A percentile compares a stretch with the other conserved stretches of the same genome.
phyloP scores from a whole-genome alignment of 2,797 vertebrate species.

The Eulemur rubriventer region DNA sequence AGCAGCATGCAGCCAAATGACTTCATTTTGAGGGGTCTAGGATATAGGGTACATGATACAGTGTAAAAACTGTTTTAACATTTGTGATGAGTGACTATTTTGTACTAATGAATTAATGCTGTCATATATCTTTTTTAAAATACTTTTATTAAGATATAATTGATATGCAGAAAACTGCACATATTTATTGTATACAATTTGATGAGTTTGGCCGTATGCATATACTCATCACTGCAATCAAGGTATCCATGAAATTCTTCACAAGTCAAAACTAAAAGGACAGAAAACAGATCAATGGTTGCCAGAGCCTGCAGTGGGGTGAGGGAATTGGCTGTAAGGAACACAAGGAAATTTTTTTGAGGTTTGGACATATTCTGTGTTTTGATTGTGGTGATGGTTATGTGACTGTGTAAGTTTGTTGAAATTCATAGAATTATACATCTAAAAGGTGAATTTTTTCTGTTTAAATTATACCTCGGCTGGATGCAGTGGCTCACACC shows the following conservation, averaged over 20 bases:
- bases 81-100: background rate
- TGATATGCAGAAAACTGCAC: background rate
- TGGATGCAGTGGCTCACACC: background rate
- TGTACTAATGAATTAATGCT: background rate
- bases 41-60: background rate
- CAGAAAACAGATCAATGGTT: background rate
- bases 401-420: background rate
- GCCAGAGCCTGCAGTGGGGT: background rate
- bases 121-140: background rate
- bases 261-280: background rate
- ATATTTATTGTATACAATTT: background rate
- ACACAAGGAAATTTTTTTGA: background rate
- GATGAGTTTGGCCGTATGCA: background rate
- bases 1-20: background rate
- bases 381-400: background rate
- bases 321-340: background rate
- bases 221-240: background rate
- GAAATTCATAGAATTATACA: background rate
- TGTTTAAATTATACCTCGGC: background rate
- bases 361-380: background rate
- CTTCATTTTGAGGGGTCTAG: background rate
- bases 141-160: background rate
- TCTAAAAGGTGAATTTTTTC: background rate
- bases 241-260: background rate
- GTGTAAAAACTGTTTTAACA: background rate